These are phyloP conservation scores for Malurus elegans DNA, from an alignment of 2,113 vertebrate genomes.

Conservation along the genomic window DNA sequence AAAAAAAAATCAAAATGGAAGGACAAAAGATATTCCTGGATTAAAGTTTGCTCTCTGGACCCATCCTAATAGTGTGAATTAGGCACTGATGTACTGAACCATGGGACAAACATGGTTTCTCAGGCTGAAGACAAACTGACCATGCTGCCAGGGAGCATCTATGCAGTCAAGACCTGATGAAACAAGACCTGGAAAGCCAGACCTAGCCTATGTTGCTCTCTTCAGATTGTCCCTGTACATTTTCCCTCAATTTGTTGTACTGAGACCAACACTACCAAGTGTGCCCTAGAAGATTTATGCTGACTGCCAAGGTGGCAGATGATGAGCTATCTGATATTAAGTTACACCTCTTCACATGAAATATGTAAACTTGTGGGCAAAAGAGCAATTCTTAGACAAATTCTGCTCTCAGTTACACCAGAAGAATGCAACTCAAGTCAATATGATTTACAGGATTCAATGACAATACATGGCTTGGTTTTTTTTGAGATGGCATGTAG, in stretches of 20 bases:
- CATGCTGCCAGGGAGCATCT: too few species aligned
- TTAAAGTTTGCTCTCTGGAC: neutral
- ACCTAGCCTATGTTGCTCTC: neutral
- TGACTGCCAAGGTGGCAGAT: neutral
- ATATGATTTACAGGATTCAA: neutral
- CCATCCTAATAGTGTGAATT: neutral
- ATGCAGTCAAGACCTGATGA: neutral
- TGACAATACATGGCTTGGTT: neutral
- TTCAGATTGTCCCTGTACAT: neutral
- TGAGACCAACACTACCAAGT: neutral
- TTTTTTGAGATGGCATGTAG: neutral
- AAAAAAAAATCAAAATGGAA: neutral
- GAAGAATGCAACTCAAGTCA: constrained; percentile 1
- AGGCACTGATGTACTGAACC: accelerated
- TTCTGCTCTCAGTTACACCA: neutral
- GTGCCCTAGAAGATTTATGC: neutral
- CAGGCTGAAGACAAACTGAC: neutral
- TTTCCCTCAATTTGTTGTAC: neutral
- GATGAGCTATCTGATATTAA: neutral
- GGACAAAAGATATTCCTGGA: neutral
- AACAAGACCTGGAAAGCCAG: neutral
- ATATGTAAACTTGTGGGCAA: neutral
- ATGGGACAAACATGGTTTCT: neutral
- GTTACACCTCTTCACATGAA: neutral
- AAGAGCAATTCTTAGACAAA: neutral